phyloP scores from a whole-genome alignment of 92 coral and sea anemone species.

The Epizoanthus stellaris region DNA sequence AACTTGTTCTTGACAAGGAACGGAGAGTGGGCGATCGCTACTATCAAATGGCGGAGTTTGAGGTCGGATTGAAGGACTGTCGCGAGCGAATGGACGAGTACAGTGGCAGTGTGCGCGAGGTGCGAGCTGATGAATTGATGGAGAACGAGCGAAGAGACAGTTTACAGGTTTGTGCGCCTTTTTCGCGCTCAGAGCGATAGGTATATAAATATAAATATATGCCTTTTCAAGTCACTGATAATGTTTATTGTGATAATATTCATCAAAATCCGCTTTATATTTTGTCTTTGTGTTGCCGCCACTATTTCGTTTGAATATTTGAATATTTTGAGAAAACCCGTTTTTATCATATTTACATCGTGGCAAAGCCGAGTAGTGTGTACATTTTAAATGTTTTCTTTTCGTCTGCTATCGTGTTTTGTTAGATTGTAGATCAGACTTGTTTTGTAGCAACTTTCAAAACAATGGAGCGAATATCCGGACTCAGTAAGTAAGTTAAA shows the following conservation, averaged over 20 bases:
- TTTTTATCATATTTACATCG: too few relatives aligned
- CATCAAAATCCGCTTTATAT: neutral
- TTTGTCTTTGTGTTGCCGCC: constrained; percentile 1
- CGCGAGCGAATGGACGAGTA: constrained; percentile 70
- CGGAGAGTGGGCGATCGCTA: constrained; percentile 66
- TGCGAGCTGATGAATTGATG: constrained; percentile 44
- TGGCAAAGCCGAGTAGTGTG: neutral
- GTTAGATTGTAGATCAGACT: neutral
- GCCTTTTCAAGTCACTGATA: neutral
- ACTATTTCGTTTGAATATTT: constrained; percentile 5
- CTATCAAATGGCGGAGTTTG: constrained; percentile 71
- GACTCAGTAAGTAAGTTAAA: neutral
- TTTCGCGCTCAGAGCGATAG: neutral
- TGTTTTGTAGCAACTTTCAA: neutral
- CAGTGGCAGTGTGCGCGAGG: constrained; percentile 52
- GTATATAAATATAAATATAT: neutral
- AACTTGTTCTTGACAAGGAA: constrained; percentile 75
- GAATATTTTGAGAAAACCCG: neutral
- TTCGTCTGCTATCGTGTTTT: neutral
- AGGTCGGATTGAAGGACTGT: constrained; percentile 72
- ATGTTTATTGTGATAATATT: neutral
- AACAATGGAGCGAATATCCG: neutral
- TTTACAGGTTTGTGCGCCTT: constrained; percentile 59
- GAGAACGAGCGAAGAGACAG: constrained; percentile 50
- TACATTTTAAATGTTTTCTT: neutral